Evolutionary conservation across 1,140 invertebrate species (phyloP), one percentile per base, ranked within the genome.

Genomic region (Carcinoscorpius rotundicauda): DNA sequence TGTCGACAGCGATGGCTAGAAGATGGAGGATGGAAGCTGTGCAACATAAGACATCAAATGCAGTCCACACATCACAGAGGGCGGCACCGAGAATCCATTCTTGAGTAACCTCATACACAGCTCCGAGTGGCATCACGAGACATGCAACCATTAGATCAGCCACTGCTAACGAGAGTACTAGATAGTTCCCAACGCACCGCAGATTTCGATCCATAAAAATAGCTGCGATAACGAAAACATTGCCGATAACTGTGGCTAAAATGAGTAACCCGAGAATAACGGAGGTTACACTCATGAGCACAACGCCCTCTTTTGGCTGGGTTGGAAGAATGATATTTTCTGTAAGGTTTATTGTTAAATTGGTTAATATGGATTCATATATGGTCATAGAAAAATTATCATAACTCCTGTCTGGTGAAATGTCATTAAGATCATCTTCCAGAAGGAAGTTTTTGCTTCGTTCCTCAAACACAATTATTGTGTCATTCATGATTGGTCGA

Each of bases 1-100:
- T 86, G 80, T 96, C 92, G n/a, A 94, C 78, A 57, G 92, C 91
- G 66, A 96, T 94, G 66, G 91, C 91, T 8, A 95, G 89, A 11
- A 96, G 82, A 79, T 96, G 91, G 5, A 95, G 80, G 72, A 96
- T 95, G 51, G 88, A 92, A 4, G 91, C 90, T 3, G 91, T 93
- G 78, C 91, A 94, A 76, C 90, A 93, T 0, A 93, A 79, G 6
- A 95, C 90, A 75, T 96, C 92, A 64, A 87, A 86, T 4, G 86
- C 89, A 10, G 91, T 92, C 90, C 91, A 95, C 85, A 94, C 89
- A 77, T 94, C 91, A 76, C 91, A 94, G 52, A 94, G 79, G 73
- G 87, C 85, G 0, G 88, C 85, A 49, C 91, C 91, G 58, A 94
- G 78, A 65, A 84, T 86, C 91, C 90, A 93, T 73, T 86, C 83